Percentiles rank a stretch among this genome's conserved stretches.
Evolutionary conservation across 2,888 invertebrate species (phyloP).

Genomic region (Chironomus riparius): DNA sequence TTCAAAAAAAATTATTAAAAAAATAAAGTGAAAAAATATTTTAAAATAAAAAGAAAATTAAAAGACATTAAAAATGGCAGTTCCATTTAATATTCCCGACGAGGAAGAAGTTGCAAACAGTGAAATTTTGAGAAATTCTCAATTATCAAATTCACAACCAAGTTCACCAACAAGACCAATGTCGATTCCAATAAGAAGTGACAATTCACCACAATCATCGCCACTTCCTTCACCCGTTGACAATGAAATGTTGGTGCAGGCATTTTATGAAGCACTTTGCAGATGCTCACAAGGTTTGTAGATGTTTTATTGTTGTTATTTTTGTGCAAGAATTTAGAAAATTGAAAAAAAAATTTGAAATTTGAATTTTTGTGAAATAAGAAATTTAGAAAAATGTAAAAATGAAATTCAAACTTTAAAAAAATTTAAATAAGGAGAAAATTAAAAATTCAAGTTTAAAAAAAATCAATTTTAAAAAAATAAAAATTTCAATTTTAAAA

Average conservation of each 20-base stretch:
- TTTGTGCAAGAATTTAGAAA: too few species aligned
- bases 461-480: too few species aligned
- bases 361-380: too few species aligned
- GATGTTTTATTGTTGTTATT: too few species aligned
- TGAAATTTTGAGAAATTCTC: too few species aligned
- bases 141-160: not conserved
- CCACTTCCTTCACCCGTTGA: not conserved
- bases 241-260: constrained; percentile 8
- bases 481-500: too few species aligned
- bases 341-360: too few species aligned
- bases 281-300: not conserved
- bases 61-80: not conserved
- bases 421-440: not conserved
- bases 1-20: too few species aligned
- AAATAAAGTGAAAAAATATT: not conserved
- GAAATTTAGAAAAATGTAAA: too few species aligned
- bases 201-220: not conserved
- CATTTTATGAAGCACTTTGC: constrained; percentile 10
- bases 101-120: not conserved
- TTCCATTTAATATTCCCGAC: not conserved
- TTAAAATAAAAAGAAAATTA: not conserved
- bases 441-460: too few species aligned
- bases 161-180: too few species aligned
- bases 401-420: not conserved
- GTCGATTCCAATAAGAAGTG: too few species aligned